A percentile compares a stretch with the other conserved stretches of the same genome.
These are phyloP conservation scores for Dione juno DNA, from an alignment of 2,888 invertebrate genomes.

Conservation along the genomic window DNA sequence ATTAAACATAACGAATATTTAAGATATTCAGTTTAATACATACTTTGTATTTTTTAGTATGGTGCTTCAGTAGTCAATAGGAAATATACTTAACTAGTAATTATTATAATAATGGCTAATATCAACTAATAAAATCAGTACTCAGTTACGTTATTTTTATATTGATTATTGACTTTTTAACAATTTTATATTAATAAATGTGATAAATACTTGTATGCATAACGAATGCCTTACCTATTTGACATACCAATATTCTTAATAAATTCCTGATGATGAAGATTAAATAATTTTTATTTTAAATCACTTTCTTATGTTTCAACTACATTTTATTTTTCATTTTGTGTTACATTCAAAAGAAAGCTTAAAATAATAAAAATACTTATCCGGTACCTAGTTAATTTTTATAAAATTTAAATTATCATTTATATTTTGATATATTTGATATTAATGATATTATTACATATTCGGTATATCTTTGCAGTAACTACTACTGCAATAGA, in stretches of 20 bases:
- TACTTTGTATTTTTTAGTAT: background rate
- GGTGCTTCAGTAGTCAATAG: background rate
- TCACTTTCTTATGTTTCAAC: too few relatives aligned
- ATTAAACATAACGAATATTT: slow-evolving; percentile 13
- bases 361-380: too few relatives aligned
- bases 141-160: background rate
- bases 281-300: too few relatives aligned
- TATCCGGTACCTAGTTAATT: too few relatives aligned
- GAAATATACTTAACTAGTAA: slow-evolving; percentile 3
- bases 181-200: background rate
- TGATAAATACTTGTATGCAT: background rate
- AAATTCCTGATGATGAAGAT: background rate
- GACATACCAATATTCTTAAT: background rate
- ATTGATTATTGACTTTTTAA: background rate
- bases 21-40: background rate
- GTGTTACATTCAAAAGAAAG: too few relatives aligned
- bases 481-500: too few relatives aligned
- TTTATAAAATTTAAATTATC: too few relatives aligned
- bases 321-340: too few relatives aligned
- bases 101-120: background rate
- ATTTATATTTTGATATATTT: too few relatives aligned
- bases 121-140: background rate
- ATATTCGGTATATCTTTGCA: too few relatives aligned
- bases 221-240: background rate
- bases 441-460: too few relatives aligned